Evolutionary conservation across 2,113 vertebrate species (phyloP).

Genomic region (Dipodomys merriami): DNA sequence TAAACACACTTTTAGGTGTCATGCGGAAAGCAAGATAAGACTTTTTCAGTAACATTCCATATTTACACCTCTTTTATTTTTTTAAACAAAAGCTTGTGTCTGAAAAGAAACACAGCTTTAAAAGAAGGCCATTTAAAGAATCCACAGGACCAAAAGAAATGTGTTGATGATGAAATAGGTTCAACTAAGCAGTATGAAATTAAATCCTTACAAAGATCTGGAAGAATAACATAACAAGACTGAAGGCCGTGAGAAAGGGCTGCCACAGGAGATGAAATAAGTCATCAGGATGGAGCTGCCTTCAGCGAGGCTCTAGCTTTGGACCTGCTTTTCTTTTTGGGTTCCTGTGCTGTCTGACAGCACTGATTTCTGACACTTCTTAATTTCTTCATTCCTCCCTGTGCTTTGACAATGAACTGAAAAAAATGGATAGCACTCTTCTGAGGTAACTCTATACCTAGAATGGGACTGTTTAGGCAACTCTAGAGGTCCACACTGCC

Average conservation of each 20-base stretch:
- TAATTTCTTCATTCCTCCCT: background rate
- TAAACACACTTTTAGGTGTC: constrained; percentile 83
- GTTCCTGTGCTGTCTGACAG: background rate
- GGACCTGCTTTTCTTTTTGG: background rate
- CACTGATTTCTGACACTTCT: background rate
- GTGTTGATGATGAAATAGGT: constrained; percentile 84
- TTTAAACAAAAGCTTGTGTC: constrained; percentile 76
- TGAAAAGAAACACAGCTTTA: constrained; percentile 79
- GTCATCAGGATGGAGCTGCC: background rate
- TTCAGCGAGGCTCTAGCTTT: background rate
- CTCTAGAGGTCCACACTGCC: constrained; percentile 42
- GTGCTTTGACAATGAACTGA: background rate
- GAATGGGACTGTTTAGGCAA: background rate
- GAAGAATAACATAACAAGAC: constrained; percentile 79
- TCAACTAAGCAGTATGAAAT: constrained; percentile 73
- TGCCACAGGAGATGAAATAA: background rate
- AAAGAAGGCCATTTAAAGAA: constrained; percentile 80
- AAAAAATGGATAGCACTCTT: background rate
- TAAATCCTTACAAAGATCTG: constrained; percentile 65
- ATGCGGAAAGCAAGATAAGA: constrained; percentile 77
- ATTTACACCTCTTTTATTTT: constrained; percentile 80
- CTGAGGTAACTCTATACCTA: background rate
- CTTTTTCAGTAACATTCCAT: constrained; percentile 75
- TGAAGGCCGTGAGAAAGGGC: constrained; percentile 36
- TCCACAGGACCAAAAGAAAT: constrained; percentile 82